phyloP scores from a whole-genome alignment of 2,888 invertebrate genomes.

The Lasioglossum morio region DNA sequence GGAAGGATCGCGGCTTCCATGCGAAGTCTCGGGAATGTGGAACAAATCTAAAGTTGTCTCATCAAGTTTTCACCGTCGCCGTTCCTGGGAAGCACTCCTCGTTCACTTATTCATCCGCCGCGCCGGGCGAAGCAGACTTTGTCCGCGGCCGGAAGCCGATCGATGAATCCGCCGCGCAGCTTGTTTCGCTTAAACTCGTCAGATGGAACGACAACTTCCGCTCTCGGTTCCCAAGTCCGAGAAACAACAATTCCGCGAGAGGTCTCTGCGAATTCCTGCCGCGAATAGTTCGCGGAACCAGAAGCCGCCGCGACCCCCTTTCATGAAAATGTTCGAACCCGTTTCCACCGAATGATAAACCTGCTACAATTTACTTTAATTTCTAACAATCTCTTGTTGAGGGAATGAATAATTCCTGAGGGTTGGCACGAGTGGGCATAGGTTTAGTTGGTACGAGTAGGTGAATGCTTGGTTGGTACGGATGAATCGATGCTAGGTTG shows the following conservation, averaged over 20 bases:
- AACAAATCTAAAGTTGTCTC: conserved; percentile 62
- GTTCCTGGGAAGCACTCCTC: conserved; percentile 35
- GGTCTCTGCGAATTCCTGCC: neutral
- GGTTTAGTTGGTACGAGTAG: too few relatives aligned
- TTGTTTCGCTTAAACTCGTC: conserved; percentile 40
- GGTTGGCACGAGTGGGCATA: too few relatives aligned
- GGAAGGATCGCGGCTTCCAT: conserved; percentile 7
- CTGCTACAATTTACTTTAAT: too few relatives aligned
- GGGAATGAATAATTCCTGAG: too few relatives aligned
- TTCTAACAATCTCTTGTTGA: too few relatives aligned
- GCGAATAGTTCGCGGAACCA: neutral
- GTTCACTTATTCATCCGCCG: conserved; percentile 60
- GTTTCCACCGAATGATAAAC: neutral
- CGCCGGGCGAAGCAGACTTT: conserved; percentile 36
- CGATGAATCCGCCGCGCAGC: conserved; percentile 38
- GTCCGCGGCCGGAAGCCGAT: conserved; percentile 31
- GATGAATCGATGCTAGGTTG: too few relatives aligned
- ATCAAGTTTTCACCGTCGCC: conserved; percentile 59
- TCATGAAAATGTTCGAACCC: neutral
- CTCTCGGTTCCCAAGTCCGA: neutral
- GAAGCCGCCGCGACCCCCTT: neutral
- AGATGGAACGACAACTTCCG: conserved; percentile 3
- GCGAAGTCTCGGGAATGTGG: conserved; percentile 40
- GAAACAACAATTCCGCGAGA: neutral
- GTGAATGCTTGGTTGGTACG: too few relatives aligned